These are phyloP conservation scores for Cassiopea xamachana DNA, from an alignment of 30 jellyfish, hydroid and myxozoan genomes.

Conservation along the genomic window DNA sequence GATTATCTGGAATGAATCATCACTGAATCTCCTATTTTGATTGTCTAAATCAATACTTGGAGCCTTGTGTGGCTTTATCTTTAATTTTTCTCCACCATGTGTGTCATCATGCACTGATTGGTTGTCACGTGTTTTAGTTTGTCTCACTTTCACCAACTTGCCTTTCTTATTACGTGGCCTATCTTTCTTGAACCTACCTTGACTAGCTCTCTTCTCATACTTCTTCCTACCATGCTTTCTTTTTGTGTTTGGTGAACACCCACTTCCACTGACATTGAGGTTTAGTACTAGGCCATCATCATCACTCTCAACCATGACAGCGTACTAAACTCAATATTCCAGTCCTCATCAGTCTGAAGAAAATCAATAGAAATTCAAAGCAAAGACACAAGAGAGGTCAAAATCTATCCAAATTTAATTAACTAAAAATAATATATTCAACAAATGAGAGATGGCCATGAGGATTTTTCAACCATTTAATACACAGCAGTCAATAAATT, in stretches of 20 bases:
- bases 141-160: neutral
- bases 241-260: neutral
- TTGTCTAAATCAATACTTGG: neutral
- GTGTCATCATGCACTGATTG: neutral
- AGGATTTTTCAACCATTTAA: too few species aligned
- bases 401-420: too few species aligned
- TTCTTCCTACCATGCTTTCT: neutral
- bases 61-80: neutral
- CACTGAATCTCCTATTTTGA: neutral
- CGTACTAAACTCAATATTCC: neutral
- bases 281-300: slow-evolving; percentile 71
- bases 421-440: too few species aligned
- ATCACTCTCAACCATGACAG: slow-evolving; percentile 46
- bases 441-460: too few species aligned
- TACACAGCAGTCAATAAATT: too few species aligned
- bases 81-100: neutral
- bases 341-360: too few species aligned
- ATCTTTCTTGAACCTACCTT: too few species aligned
- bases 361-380: too few species aligned
- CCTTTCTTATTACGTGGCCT: neutral
- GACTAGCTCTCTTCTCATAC: neutral
- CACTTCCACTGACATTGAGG: neutral
- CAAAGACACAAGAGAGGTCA: too few species aligned
- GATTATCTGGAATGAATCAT: slow-evolving; percentile 34
- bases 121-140: neutral